Conservation (phyloP, 1,140 invertebrate species). For the Drosophila erecta region DNA sequence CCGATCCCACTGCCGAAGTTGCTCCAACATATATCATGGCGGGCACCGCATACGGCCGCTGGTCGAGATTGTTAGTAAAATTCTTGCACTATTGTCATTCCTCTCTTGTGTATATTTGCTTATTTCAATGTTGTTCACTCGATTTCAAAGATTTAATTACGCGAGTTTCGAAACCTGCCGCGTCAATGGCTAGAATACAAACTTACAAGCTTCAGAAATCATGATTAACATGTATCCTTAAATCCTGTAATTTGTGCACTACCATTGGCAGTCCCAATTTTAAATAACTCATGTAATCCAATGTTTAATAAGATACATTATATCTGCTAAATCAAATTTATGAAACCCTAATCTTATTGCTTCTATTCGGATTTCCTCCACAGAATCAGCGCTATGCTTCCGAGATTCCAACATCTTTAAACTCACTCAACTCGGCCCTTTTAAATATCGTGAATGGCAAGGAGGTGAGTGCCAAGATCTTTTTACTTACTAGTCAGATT, state of each 20-base stretch:
- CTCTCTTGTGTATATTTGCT: too few species aligned
- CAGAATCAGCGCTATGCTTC: slow-evolving; percentile 37
- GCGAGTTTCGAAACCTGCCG: too few species aligned
- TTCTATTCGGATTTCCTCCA: neutral
- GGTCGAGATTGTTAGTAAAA: slow-evolving; percentile 27
- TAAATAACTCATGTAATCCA: too few species aligned
- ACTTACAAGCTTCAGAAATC: too few species aligned
- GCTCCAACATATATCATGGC: slow-evolving; percentile 4
- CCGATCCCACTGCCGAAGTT: slow-evolving; percentile 12
- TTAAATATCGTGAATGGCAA: slow-evolving; percentile 28
- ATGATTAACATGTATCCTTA: too few species aligned
- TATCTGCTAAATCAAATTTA: neutral
- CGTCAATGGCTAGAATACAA: too few species aligned
- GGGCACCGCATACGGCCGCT: slow-evolving; percentile 14
- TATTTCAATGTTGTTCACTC: too few species aligned
- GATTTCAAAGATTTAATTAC: too few species aligned
- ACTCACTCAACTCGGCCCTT: slow-evolving; percentile 26
- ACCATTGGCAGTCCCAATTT: neutral
- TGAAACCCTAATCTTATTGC: too few species aligned
- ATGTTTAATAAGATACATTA: too few species aligned
- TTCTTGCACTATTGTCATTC: neutral
- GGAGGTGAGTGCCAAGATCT: slow-evolving; percentile 39
- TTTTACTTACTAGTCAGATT: slow-evolving; percentile 62
- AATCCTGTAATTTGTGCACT: neutral
- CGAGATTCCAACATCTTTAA: slow-evolving; percentile 38